Percentiles rank a stretch among this genome's conserved stretches.
Evolutionary conservation across 2,888 invertebrate species (phyloP).

Genomic region (Ormyrus thymus): DNA sequence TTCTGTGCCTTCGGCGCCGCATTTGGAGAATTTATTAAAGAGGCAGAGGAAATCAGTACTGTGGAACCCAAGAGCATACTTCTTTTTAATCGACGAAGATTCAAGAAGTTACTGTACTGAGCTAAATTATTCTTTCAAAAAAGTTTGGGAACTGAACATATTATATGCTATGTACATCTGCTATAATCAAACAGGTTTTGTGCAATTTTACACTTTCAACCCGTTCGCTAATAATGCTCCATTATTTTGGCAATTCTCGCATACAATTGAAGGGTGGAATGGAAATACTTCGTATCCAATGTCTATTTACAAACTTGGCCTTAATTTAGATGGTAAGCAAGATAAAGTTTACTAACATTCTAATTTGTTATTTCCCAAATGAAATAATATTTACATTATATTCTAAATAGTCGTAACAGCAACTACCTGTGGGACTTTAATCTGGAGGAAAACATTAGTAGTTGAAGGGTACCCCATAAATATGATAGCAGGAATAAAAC

Average conservation of each 20-base stretch:
- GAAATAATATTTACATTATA: neutral
- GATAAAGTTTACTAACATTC: neutral
- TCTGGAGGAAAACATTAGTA: conserved; percentile 15
- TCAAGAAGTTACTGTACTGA: conserved; percentile 40
- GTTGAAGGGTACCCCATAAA: conserved; percentile 21
- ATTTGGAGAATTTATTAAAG: conserved; percentile 16
- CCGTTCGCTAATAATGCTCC: conserved; percentile 56
- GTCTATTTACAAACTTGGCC: neutral
- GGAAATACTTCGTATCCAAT: neutral
- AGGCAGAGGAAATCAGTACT: conserved; percentile 49
- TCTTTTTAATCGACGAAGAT: conserved; percentile 45
- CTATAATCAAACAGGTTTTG: conserved; percentile 15
- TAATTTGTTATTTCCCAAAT: conserved; percentile 77
- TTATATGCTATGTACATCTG: conserved; percentile 55
- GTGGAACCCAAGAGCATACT: conserved; percentile 58
- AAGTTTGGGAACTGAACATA: conserved; percentile 56
- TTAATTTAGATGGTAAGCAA: conserved; percentile 13
- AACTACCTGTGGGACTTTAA: conserved; percentile 18
- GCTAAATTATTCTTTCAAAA: conserved; percentile 45
- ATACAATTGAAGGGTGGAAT: neutral
- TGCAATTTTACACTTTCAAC: conserved; percentile 57
- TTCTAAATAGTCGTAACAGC: neutral
- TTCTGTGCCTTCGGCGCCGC: neutral
- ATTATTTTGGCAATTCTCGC: conserved; percentile 48
- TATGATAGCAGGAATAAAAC: neutral